Percentiles rank a stretch among this genome's conserved stretches.
Conservation (phyloP, 2,797 vertebrate genomes). For the Syncerus caffer region DNA sequence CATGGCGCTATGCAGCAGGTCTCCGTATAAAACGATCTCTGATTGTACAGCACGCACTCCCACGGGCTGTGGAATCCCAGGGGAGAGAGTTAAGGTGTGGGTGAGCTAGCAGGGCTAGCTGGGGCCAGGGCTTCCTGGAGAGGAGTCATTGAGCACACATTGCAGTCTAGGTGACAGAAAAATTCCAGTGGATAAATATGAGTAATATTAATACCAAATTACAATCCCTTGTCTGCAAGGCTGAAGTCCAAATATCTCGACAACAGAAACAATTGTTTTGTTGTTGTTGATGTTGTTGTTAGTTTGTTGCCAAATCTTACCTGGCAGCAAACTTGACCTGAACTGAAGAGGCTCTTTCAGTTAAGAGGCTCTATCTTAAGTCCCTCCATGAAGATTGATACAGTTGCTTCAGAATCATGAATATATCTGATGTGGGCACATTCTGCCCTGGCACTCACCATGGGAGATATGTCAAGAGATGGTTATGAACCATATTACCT, state of each 20-base stretch:
- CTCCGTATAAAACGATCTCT: not conserved
- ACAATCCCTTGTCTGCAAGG: not conserved
- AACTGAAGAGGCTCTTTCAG: not conserved
- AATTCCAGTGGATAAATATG: not conserved
- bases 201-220: not conserved
- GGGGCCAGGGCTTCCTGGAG: not conserved
- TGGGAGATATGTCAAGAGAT: not conserved
- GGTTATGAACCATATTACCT: not conserved
- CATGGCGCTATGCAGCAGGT: not conserved
- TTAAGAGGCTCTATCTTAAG: not conserved
- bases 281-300: not conserved
- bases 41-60: not conserved
- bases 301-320: not conserved
- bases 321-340: not conserved
- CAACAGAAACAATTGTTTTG: not conserved
- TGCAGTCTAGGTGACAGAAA: not conserved
- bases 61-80: not conserved
- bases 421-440: not conserved
- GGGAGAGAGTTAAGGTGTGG: not conserved
- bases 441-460: rapidly evolving
- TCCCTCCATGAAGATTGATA: not conserved
- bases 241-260: not conserved
- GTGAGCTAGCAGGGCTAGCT: not conserved
- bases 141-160: not conserved
- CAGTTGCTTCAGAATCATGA: not conserved